Evolutionary conservation across 2,888 invertebrate genomes (phyloP).

Genomic region (Hydrotaea diabolus): DNA sequence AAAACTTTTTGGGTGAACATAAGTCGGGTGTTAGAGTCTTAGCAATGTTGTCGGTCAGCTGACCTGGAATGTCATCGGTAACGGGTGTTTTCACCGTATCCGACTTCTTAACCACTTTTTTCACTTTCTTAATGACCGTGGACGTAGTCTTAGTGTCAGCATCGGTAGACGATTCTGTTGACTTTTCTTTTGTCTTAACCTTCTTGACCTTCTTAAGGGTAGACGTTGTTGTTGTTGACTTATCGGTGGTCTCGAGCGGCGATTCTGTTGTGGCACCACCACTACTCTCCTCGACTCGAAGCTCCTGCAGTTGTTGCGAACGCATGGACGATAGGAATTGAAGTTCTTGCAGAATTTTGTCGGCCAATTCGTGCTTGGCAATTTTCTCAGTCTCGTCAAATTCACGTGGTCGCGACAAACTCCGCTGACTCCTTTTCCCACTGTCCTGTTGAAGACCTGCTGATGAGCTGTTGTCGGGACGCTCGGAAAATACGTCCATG

Average conservation of each 20-base stretch:
- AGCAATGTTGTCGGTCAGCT: constrained; percentile 35
- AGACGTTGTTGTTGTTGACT: constrained; percentile 64
- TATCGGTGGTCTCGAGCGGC: constrained; percentile 53
- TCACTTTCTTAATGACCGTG: constrained; percentile 74
- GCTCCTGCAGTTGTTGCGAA: constrained; percentile 73
- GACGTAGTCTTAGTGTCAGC: constrained; percentile 65
- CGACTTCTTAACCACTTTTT: constrained; percentile 76
- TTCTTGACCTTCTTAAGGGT: constrained; percentile 75
- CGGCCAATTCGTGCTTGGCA: constrained; percentile 77
- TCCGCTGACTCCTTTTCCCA: constrained; percentile 70
- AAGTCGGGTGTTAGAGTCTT: constrained; percentile 60
- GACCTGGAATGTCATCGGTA: constrained; percentile 62
- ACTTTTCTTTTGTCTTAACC: constrained; percentile 75
- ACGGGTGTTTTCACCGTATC: constrained; percentile 62
- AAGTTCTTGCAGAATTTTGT: constrained; percentile 79
- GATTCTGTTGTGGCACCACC: background rate
- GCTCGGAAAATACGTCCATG: constrained; percentile 75
- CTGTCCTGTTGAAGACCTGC: constrained; percentile 45
- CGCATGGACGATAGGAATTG: constrained; percentile 77
- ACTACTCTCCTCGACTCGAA: constrained; percentile 32
- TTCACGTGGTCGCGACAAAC: constrained; percentile 72
- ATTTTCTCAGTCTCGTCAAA: constrained; percentile 70
- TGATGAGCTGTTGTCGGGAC: constrained; percentile 28
- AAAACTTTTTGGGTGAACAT: constrained; percentile 78
- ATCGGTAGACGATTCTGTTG: constrained; percentile 58